Percentiles rank a stretch among this genome's conserved stretches.
Conservation (phyloP, 2,888 invertebrate genomes). For the Rhingia campestris region DNA sequence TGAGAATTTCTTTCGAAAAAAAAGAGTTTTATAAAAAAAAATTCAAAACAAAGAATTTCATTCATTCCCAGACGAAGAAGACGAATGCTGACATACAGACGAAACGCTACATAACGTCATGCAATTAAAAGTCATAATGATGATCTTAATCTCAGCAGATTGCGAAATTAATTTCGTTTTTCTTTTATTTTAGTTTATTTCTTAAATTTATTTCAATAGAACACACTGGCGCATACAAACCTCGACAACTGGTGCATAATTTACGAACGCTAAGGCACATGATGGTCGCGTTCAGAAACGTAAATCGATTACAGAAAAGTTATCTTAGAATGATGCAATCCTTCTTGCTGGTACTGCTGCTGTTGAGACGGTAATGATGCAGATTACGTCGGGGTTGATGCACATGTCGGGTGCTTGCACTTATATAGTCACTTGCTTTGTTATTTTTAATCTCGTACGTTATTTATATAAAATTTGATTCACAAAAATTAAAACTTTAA, state of each 20-base stretch:
- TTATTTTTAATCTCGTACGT: constrained; percentile 44
- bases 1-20: constrained; percentile 18
- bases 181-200: constrained; percentile 11
- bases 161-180: constrained; percentile 11
- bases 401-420: constrained; percentile 35
- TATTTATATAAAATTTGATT: constrained; percentile 37
- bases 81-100: constrained; percentile 4
- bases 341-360: neutral
- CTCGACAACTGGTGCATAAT: constrained; percentile 80
- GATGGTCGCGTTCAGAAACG: constrained; percentile 36
- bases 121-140: constrained; percentile 51
- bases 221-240: constrained; percentile 76
- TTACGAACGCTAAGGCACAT: constrained; percentile 80
- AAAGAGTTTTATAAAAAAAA: constrained; percentile 12
- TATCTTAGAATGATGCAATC: constrained; percentile 53
- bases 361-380: constrained; percentile 8
- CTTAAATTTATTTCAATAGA: constrained; percentile 38
- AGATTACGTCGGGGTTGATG: constrained; percentile 32
- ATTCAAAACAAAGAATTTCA: constrained; percentile 64
- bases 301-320: constrained; percentile 35
- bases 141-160: constrained; percentile 41
- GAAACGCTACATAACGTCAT: constrained; percentile 24
- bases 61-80: constrained; percentile 43
- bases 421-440: constrained; percentile 20
- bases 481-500: constrained; percentile 24